Evolutionary conservation across 2,797 vertebrate genomes (phyloP).

Genomic region (Antrozous pallidus): DNA sequence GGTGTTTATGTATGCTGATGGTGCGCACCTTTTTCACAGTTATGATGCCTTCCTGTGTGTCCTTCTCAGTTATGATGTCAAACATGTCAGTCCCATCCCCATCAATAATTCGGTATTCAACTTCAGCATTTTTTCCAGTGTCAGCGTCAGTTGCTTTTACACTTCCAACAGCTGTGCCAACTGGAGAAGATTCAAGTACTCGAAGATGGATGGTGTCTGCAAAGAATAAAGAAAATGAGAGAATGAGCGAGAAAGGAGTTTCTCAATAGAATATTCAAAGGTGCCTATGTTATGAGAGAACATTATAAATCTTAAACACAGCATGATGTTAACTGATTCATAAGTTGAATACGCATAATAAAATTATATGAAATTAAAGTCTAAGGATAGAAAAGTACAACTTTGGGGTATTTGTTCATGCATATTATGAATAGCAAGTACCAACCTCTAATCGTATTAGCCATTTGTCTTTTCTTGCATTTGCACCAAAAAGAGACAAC

Average conservation of each 20-base stretch:
- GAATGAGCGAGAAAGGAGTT: background rate
- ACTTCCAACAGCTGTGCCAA: conserved; percentile 85
- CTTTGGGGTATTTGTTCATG: background rate
- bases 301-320: background rate
- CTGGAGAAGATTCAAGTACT: conserved; percentile 83
- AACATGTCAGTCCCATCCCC: conserved; percentile 86
- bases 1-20: background rate
- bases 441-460: background rate
- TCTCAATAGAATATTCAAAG: background rate
- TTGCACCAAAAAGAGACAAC: background rate
- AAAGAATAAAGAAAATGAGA: conserved; percentile 23
- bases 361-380: background rate
- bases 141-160: conserved; percentile 87
- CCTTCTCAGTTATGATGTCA: conserved; percentile 84
- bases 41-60: conserved; percentile 86
- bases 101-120: conserved; percentile 86
- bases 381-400: background rate
- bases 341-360: background rate
- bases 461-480: background rate
- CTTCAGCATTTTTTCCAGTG: conserved; percentile 86
- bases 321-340: background rate
- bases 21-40: conserved; percentile 84
- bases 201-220: conserved; percentile 85
- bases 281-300: background rate
- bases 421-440: background rate